Conservation (phyloP, 2,113 vertebrate species). For the Apeltes quadracus region DNA sequence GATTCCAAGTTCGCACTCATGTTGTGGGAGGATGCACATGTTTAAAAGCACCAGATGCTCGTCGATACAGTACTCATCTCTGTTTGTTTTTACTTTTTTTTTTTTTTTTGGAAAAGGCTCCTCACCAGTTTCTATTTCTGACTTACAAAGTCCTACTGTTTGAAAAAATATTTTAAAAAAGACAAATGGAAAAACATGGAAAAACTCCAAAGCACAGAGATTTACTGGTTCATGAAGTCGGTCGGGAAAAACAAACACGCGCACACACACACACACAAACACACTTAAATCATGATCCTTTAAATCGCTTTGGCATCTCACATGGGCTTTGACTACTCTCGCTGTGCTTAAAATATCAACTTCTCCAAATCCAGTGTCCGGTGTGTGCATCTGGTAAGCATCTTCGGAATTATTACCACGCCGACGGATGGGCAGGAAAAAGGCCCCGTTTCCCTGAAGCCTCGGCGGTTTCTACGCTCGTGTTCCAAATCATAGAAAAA, state of each 20-base stretch:
- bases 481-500: conserved; percentile 10
- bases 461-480: conserved; percentile 11
- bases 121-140: not conserved
- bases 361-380: conserved; percentile 30
- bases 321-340: conserved; percentile 26
- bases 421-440: conserved; percentile 19
- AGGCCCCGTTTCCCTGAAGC: conserved; percentile 5
- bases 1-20: conserved; percentile 42
- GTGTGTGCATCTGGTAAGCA: conserved; percentile 52
- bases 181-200: conserved; percentile 3
- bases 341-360: conserved; percentile 36
- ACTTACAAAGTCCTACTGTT: not conserved
- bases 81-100: not conserved
- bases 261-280: not conserved
- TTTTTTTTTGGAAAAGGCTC: not conserved
- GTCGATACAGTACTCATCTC: not conserved
- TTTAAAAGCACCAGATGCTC: conserved; percentile 39
- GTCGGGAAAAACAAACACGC: not conserved
- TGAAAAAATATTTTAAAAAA: conserved; percentile 2
- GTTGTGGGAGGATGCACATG: conserved; percentile 43
- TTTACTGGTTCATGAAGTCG: not conserved
- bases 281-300: conserved; percentile 26
- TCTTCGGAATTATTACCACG: conserved; percentile 48
- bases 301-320: conserved; percentile 28
- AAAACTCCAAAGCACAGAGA: not conserved